A percentile compares a stretch with the other conserved stretches of the same genome.
Conservation (phyloP, 2,113 vertebrate species). For the Octodon degus region DNA sequence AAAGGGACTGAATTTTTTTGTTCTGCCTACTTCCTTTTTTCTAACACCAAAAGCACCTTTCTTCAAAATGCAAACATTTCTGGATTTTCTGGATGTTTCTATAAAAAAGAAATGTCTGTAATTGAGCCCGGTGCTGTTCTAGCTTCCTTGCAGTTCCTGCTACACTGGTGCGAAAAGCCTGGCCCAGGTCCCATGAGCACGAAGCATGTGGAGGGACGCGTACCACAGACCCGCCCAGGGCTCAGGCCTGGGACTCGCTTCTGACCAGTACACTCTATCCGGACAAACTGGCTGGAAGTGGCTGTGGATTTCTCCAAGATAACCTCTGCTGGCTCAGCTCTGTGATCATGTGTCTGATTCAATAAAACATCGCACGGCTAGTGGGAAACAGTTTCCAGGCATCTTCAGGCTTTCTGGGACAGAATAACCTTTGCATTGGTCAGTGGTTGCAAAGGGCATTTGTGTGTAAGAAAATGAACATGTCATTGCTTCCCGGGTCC, state of each 20-base stretch:
- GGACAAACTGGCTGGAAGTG: neutral
- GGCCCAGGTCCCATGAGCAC: neutral
- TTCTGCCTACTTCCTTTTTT: neutral
- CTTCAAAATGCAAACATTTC: neutral
- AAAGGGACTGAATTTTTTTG: neutral
- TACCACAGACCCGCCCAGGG: neutral
- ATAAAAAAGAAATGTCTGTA: neutral
- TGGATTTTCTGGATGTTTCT: neutral
- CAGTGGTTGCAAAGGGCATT: slow-evolving; percentile 55
- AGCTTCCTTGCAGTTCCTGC: neutral
- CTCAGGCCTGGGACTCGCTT: neutral
- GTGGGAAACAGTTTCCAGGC: slow-evolving; percentile 45
- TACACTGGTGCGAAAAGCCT: neutral
- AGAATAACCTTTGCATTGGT: slow-evolving; percentile 51
- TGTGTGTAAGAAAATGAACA: slow-evolving; percentile 41
- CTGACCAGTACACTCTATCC: neutral
- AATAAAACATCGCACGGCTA: slow-evolving; percentile 33
- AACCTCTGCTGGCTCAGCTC: slow-evolving; percentile 41
- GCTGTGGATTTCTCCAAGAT: slow-evolving; percentile 38
- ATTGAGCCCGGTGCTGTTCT: neutral
- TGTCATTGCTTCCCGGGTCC: neutral
- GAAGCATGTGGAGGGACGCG: neutral
- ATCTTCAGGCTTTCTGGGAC: slow-evolving; percentile 63
- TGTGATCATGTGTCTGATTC: slow-evolving; percentile 45
- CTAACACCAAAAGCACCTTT: neutral